Conservation (phyloP, 2,888 invertebrate genomes). For the Homarus gammarus region DNA sequence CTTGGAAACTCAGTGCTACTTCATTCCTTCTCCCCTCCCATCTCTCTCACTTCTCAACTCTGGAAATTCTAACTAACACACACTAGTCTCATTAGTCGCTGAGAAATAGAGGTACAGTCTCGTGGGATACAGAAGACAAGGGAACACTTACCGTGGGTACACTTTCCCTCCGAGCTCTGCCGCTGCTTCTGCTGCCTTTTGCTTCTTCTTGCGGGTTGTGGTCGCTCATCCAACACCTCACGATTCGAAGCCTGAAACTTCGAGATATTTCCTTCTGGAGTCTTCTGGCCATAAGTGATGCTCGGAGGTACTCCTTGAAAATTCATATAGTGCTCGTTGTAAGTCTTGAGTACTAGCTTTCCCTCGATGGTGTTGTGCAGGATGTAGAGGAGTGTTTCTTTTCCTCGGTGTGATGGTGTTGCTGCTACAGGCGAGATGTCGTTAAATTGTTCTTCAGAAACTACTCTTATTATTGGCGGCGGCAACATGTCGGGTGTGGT, state of each 20-base stretch:
- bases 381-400: slow-evolving; percentile 38
- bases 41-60: too few species aligned
- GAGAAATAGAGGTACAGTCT: too few species aligned
- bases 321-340: slow-evolving; percentile 11
- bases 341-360: slow-evolving; percentile 51
- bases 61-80: too few species aligned
- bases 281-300: neutral
- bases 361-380: slow-evolving; percentile 60
- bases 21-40: too few species aligned
- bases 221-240: neutral
- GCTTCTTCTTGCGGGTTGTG: slow-evolving; percentile 10
- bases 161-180: slow-evolving; percentile 2
- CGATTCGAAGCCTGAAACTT: neutral
- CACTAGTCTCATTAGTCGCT: too few species aligned
- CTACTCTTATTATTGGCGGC: neutral
- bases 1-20: too few species aligned
- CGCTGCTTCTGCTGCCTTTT: neutral
- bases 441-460: neutral
- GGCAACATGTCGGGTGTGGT: neutral
- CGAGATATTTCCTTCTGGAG: neutral
- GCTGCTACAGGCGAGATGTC: neutral
- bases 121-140: too few species aligned
- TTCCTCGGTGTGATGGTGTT: neutral
- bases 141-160: slow-evolving; percentile 14
- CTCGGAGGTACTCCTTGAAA: too few species aligned